A percentile compares a stretch with the other conserved stretches of the same genome.
phyloP scores from a whole-genome alignment of 2,113 vertebrate species.

The Ictalurus punctatus region DNA sequence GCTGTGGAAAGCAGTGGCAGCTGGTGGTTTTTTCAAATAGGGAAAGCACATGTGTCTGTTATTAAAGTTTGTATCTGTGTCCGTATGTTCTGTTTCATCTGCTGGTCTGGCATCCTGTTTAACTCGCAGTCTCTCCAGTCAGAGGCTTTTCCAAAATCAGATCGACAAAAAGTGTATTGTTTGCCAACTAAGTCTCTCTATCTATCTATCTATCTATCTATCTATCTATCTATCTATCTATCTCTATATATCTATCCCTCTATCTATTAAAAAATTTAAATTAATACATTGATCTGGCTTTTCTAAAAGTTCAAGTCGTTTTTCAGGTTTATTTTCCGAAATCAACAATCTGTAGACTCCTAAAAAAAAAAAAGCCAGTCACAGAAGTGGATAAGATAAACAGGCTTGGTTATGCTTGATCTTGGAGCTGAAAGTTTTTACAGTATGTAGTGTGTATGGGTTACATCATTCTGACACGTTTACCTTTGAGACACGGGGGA shows the following conservation, averaged over 20 bases:
- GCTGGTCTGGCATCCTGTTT: not conserved
- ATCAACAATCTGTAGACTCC: not conserved
- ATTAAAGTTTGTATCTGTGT: not conserved
- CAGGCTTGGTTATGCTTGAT: not conserved
- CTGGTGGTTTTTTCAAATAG: not conserved
- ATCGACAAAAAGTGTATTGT: not conserved
- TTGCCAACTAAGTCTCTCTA: not conserved
- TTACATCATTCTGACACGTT: conserved; percentile 24
- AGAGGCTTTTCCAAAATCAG: not conserved
- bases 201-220: not conserved
- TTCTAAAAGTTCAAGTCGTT: not conserved
- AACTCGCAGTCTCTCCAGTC: not conserved
- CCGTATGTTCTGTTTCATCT: not conserved
- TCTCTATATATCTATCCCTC: too few relatives aligned
- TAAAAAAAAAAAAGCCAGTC: not conserved
- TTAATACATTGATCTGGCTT: not conserved
- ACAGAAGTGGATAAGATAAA: not conserved
- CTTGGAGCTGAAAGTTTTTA: not conserved
- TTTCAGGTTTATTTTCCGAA: not conserved
- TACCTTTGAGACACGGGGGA: conserved; percentile 8
- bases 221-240: not conserved
- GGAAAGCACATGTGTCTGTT: not conserved
- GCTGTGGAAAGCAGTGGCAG: not conserved
- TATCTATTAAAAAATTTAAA: not conserved
- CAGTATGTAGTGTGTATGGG: not conserved